Percentiles rank a stretch among this genome's conserved stretches.
Evolutionary conservation across 2,113 vertebrate genomes (phyloP).

Genomic region (Morphnarchus princeps): DNA sequence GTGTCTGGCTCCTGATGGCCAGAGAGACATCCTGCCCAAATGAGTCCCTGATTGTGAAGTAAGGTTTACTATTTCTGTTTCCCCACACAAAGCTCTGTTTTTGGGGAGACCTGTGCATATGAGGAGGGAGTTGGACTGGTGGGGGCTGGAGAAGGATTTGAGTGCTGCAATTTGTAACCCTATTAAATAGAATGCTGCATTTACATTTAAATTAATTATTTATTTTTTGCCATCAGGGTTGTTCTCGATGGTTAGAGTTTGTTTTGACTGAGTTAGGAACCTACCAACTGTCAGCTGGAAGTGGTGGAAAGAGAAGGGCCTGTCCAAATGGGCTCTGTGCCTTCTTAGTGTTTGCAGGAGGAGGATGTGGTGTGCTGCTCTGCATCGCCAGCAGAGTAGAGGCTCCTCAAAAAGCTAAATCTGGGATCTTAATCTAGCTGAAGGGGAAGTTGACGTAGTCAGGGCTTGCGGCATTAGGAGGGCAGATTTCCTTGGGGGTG

Average conservation of each 20-base stretch:
- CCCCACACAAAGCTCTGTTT: neutral
- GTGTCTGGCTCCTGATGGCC: neutral
- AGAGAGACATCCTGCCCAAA: neutral
- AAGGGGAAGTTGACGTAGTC: neutral
- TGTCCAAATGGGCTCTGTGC: neutral
- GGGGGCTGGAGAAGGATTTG: neutral
- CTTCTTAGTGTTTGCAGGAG: neutral
- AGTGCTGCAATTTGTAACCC: neutral
- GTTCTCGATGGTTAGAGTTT: neutral
- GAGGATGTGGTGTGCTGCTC: neutral
- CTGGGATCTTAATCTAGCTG: neutral
- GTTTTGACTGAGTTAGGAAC: neutral
- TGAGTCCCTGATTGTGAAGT: neutral
- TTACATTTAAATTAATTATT: neutral
- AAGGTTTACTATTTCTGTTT: neutral
- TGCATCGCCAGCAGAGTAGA: neutral
- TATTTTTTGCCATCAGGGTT: neutral
- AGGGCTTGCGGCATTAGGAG: neutral
- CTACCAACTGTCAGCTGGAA: neutral
- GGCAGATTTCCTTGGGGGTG: neutral
- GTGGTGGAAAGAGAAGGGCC: neutral
- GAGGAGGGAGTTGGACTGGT: neutral
- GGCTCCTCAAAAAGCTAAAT: neutral
- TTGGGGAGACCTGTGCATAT: neutral
- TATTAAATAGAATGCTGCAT: neutral